These are phyloP conservation scores for Drosophila kokeensis DNA, from an alignment of 2,888 invertebrate species.

Conservation along the genomic window DNA sequence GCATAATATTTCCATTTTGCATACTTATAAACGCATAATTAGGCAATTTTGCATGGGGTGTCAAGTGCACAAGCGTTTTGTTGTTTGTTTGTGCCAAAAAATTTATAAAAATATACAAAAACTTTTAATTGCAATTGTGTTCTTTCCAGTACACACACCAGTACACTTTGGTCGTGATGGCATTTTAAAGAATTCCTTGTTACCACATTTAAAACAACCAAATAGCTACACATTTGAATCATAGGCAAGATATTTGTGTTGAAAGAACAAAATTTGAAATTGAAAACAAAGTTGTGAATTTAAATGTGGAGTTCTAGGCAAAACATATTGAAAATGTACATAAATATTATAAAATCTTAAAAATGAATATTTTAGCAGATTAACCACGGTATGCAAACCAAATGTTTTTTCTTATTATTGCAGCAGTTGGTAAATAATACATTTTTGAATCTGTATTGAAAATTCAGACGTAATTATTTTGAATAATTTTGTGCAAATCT, in stretches of 20 bases:
- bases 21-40: slow-evolving; percentile 71
- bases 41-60: slow-evolving; percentile 45
- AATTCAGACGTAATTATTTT: not conserved
- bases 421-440: not conserved
- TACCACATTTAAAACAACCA: not conserved
- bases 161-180: not conserved
- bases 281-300: not conserved
- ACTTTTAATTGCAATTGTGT: slow-evolving; percentile 30
- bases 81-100: slow-evolving; percentile 15
- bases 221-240: not conserved
- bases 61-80: slow-evolving; percentile 25
- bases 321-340: not conserved
- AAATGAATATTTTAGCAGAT: not conserved
- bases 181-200: not conserved
- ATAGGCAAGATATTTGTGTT: not conserved
- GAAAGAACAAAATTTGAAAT: not conserved
- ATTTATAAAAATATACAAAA: not conserved
- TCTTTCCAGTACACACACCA: slow-evolving; percentile 1
- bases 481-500: not conserved
- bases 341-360: not conserved
- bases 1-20: slow-evolving; percentile 72
- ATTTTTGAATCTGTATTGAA: not conserved
- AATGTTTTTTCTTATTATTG: not conserved
- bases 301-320: not conserved
- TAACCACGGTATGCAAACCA: not conserved